Evolutionary conservation across 2,797 vertebrate species (phyloP).

Genomic region (Hydrolagus colliei): DNA sequence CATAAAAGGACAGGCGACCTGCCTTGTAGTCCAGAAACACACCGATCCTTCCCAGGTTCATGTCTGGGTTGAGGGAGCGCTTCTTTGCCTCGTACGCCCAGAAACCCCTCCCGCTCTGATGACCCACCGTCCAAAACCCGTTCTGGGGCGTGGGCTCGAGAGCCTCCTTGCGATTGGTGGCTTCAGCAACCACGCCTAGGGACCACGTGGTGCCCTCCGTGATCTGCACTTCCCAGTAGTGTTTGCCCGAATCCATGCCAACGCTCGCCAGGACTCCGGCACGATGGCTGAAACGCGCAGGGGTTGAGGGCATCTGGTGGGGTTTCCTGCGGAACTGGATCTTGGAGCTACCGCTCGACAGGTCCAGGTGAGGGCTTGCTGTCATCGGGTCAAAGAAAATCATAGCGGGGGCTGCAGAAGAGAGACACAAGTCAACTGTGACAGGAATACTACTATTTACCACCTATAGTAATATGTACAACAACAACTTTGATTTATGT

Average conservation of each 20-base stretch:
- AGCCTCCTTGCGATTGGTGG: slow-evolving; percentile 45
- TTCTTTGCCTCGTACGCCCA: neutral
- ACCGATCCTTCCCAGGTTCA: neutral
- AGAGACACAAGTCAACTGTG: neutral
- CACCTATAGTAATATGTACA: too few species aligned
- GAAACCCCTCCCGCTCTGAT: neutral
- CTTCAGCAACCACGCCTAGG: slow-evolving; percentile 60
- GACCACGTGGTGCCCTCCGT: slow-evolving; percentile 63
- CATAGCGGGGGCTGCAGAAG: neutral
- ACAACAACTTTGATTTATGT: too few species aligned
- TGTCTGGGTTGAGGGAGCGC: neutral
- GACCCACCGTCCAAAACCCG: neutral
- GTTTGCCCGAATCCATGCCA: slow-evolving; percentile 57
- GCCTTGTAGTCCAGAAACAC: neutral
- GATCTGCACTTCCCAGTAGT: slow-evolving; percentile 69
- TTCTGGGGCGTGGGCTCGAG: neutral
- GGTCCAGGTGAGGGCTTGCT: slow-evolving; percentile 58
- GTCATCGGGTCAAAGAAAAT: slow-evolving; percentile 62
- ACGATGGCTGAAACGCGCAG: slow-evolving; percentile 63
- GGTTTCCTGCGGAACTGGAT: slow-evolving; percentile 56
- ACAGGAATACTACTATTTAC: too few species aligned
- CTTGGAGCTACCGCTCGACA: slow-evolving; percentile 53
- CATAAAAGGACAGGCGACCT: neutral
- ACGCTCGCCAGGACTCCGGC: slow-evolving; percentile 62
- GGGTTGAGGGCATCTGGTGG: slow-evolving; percentile 55